Base-by-base conservation (phyloP, 2,888 invertebrate genomes). In the Oxytorus armatus region DNA sequence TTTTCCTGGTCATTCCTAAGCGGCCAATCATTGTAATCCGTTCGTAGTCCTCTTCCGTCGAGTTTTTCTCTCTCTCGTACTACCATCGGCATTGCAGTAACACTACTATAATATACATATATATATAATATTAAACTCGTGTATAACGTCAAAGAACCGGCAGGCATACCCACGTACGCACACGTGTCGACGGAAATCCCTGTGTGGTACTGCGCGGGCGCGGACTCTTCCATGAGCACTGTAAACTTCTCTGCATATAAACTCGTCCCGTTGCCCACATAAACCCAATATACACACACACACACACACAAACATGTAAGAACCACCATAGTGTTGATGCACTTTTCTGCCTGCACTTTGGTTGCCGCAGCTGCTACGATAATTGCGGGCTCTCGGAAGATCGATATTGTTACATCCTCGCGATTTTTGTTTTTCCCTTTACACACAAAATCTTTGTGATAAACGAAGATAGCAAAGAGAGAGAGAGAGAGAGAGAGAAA, bases 271-370 rank as follows among this genome's bases (percentile, higher is more conserved):
- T 55, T 68, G 25, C 1, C 33, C 42, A 1, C 33, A 14, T 36
- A n/a, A n/a, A n/a, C n/a, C n/a, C n/a, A n/a, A n/a, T n/a, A n/a
- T 25, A 23, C 23, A 65, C 29, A 53, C 0, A 47, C 11, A 29
- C 18, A 57, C 18, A 63, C 25, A 23, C 63, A 47, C 14, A 29
- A 44, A 18, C 39, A 33, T 29, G 53, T 61, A 23, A 16, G 25
- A 65, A 51, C 10, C 36, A 51, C 14, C 70, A 55, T 70, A 36
- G 70, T 59, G 65, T 65, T 63, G 77, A 44, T 76, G 79, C 79
- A 72, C 72, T 79, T 79, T 76, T 66, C 66, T 59, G 72, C 53
- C 39, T 72, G 79, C 79, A 76, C 75, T 79, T 76, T 76, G 66
- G 59, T 73, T 61, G 72, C 61, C 61, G 66, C 79, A 79, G 79